These are phyloP conservation scores for Archivesica marissinica DNA, from an alignment of 1,140 invertebrate genomes.

Conservation along the genomic window DNA sequence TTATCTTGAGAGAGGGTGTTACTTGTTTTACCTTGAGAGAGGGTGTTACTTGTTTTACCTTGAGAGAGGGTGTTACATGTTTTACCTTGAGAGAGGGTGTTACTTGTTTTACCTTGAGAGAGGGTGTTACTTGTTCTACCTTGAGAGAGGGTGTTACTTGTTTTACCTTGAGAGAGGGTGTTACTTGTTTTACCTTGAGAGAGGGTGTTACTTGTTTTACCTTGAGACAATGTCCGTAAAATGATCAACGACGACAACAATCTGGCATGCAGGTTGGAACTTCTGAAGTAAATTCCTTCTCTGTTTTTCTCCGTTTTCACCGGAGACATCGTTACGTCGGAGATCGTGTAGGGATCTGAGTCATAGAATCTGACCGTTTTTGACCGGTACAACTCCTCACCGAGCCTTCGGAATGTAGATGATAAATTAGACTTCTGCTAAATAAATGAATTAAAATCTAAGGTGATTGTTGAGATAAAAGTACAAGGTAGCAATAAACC, in stretches of 20 bases:
- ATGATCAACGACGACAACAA: slow-evolving; percentile 80
- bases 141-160: not conserved
- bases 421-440: slow-evolving; percentile 79
- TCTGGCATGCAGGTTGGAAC: slow-evolving; percentile 78
- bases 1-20: too few relatives aligned
- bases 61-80: too few relatives aligned
- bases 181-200: not conserved
- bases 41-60: too few relatives aligned
- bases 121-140: too few relatives aligned
- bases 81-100: too few relatives aligned
- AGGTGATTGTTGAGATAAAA: too few relatives aligned
- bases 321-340: slow-evolving; percentile 57
- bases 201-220: slow-evolving; percentile 58
- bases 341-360: slow-evolving; percentile 29
- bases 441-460: too few relatives aligned
- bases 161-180: not conserved
- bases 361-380: slow-evolving; percentile 70
- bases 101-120: too few relatives aligned
- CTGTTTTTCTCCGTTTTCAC: slow-evolving; percentile 72
- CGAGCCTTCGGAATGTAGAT: slow-evolving; percentile 80
- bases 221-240: slow-evolving; percentile 81
- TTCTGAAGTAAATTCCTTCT: slow-evolving; percentile 79
- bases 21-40: too few relatives aligned
- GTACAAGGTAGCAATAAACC: too few relatives aligned
- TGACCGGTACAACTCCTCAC: slow-evolving; percentile 82